Conservation (phyloP, 92 coral and sea anemone species). For the Porites cylindrica region DNA sequence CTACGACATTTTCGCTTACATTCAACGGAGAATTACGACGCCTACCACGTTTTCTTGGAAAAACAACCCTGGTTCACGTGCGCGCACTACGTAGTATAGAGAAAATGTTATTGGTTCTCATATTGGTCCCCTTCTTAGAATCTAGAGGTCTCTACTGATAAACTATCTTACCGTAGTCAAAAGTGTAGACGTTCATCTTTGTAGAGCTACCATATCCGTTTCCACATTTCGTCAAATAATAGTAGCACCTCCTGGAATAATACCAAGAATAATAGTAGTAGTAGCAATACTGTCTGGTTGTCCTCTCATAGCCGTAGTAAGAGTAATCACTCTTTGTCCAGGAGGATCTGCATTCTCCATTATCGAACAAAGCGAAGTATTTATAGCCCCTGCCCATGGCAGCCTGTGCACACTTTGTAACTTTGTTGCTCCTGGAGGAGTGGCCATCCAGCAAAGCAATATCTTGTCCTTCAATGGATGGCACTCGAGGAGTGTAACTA, state of each 20-base stretch:
- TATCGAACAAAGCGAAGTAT: slow-evolving; percentile 35
- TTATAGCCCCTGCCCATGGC: slow-evolving; percentile 58
- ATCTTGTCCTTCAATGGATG: slow-evolving; percentile 57
- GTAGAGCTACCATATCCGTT: slow-evolving; percentile 1
- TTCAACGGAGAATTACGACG: too few species aligned
- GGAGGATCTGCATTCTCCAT: slow-evolving; percentile 41
- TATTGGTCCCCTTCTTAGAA: too few species aligned
- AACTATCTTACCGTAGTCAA: not conserved
- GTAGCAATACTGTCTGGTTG: not conserved
- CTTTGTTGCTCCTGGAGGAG: slow-evolving; percentile 22
- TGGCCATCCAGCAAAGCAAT: slow-evolving; percentile 21
- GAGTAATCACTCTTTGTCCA: not conserved
- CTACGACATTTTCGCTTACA: too few species aligned
- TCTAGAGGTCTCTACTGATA: too few species aligned
- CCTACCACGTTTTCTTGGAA: too few species aligned
- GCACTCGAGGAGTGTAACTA: not conserved
- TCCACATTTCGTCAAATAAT: not conserved
- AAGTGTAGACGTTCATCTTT: slow-evolving; percentile 14
- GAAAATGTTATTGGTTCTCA: too few species aligned
- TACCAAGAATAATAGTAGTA: slow-evolving; percentile 2
- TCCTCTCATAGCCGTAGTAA: not conserved
- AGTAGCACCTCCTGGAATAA: slow-evolving; percentile 10
- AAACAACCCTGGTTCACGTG: too few species aligned
- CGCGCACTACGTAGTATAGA: too few species aligned
- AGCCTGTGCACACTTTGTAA: slow-evolving; percentile 47